Conservation (phyloP, 2,797 vertebrate genomes). For the Stomatorhinus walkeri region DNA sequence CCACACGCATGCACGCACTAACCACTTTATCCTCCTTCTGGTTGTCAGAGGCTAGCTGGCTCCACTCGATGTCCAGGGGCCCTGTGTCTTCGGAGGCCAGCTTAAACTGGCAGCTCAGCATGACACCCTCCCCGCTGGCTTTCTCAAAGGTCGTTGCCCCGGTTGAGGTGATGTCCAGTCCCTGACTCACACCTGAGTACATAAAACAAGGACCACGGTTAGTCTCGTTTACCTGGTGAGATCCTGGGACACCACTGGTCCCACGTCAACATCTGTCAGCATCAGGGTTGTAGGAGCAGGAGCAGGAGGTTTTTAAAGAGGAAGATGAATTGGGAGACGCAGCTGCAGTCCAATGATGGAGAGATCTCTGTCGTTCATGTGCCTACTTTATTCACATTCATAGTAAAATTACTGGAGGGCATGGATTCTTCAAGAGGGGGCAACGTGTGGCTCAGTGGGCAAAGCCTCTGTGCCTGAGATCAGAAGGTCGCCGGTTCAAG, state of each 20-base stretch:
- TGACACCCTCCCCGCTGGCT: conserved; percentile 77
- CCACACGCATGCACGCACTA: conserved; percentile 39
- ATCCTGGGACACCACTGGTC: not conserved
- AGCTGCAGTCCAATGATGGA: not conserved
- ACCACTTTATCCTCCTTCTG: conserved; percentile 78
- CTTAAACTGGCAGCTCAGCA: conserved; percentile 74
- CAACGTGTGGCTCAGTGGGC: not conserved
- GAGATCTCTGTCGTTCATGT: not conserved
- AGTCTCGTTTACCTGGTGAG: not conserved
- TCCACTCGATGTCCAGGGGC: conserved; percentile 88
- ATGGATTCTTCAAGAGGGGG: not conserved
- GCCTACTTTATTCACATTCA: not conserved
- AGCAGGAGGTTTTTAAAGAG: not conserved
- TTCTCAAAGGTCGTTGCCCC: conserved; percentile 61
- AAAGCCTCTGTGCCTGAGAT: not conserved
- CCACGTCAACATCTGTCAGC: not conserved
- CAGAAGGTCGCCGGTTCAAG: not conserved
- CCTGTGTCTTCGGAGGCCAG: conserved; percentile 62
- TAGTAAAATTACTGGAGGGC: not conserved
- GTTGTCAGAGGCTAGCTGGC: conserved; percentile 73
- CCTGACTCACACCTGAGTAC: conserved; percentile 23
- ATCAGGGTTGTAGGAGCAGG: not conserved
- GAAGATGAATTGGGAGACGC: not conserved
- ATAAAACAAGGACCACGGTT: not conserved
- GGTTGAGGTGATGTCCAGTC: conserved; percentile 66